A percentile compares a stretch with the other conserved stretches of the same genome.
Evolutionary conservation across 2,888 invertebrate species (phyloP).

Genomic region (Macrosiphum euphorbiae): DNA sequence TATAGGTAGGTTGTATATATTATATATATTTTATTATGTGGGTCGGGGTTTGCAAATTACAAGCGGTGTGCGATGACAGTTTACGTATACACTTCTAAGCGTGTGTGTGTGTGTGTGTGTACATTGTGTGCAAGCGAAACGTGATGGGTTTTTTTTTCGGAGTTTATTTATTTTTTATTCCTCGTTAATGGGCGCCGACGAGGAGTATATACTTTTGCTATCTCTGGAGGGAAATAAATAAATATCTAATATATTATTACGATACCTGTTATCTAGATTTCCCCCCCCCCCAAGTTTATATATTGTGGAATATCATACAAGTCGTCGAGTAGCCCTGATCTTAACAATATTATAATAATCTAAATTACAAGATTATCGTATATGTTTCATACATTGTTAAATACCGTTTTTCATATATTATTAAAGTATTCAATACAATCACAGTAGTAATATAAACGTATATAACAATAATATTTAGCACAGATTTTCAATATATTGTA

Average conservation of each 20-base stretch:
- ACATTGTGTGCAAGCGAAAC: background rate
- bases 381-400: background rate
- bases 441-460: background rate
- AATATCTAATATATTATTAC: conserved; percentile 4
- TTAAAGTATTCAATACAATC: no score
- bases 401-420: background rate
- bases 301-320: background rate
- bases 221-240: background rate
- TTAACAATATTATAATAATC: background rate
- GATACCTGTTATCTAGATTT: background rate
- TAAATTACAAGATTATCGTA: background rate
- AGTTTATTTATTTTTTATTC: background rate
- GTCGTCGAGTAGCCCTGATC: background rate
- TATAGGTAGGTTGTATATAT: background rate
- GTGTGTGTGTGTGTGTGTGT: background rate
- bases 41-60: conserved; percentile 30
- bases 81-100: background rate
- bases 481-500: background rate
- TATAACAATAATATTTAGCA: background rate
- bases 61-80: background rate
- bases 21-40: conserved; percentile 27
- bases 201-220: background rate
- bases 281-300: background rate
- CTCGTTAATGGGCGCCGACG: background rate
- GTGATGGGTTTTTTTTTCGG: background rate